Base-by-base conservation (phyloP, 2,113 vertebrate genomes). In the Verasper variegatus region DNA sequence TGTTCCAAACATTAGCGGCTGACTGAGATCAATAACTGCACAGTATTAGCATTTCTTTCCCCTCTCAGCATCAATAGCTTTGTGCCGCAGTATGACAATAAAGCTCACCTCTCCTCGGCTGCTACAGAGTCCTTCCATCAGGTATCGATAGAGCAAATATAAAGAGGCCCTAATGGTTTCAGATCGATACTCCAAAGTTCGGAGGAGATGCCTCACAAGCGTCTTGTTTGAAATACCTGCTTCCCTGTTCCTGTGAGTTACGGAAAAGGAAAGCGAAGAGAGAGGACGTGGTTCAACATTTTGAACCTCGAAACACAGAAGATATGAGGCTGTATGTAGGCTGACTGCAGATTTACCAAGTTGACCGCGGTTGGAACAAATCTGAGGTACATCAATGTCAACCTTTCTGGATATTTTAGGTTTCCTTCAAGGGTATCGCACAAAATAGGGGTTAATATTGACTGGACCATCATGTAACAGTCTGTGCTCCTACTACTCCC, bases 1-100 rank as follows among this genome's bases (percentile, higher is more conserved):
- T 55, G 71, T 49, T 78, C 55, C 52, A 70, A 45, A 71, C 66
- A 55, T 55, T 49, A 70, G 31, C 40, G 56, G 31, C 56, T 65
- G 55, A 68, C 42, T 61, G 20, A 64, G 60, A 85, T 88, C 87
- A 80, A 88, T 86, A 86, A 35, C 40, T n/a, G 69, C 51, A 59
- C 68, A 72, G 40, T 57, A 77, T 82, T 76, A 76, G 72, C 80
- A 76, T 76, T 74, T 59, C 40, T 55, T 42, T 64, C 24, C 55
- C 42, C 24, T 15, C 47, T 26, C 57, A 49, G 57, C 66, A 79
- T 86, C 70, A 20, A 81, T 61, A 70, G 9, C 10, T 23, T 51
- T 0, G 26, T 26, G 58, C 27, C 0, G 20, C 31, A 74, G 18
- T 31, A 58, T 0, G 18, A 77, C 74, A 77, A 68, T 74, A 71